phyloP scores from a whole-genome alignment of 2,888 invertebrate species.

The Aphidius colemani region DNA sequence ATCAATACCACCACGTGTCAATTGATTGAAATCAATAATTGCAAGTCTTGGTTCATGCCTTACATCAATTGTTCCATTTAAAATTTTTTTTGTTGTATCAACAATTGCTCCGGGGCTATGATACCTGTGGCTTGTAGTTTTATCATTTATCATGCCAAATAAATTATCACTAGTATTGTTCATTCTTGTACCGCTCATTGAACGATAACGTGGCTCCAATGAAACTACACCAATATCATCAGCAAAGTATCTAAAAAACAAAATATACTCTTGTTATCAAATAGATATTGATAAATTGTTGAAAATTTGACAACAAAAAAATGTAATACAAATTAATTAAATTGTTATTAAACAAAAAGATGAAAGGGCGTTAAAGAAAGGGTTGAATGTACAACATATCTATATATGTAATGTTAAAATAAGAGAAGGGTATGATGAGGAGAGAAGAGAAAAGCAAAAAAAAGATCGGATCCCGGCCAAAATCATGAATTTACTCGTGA shows the following conservation, averaged over 20 bases:
- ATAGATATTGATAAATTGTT: neutral
- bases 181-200: slow-evolving; percentile 54
- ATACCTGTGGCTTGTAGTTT: slow-evolving; percentile 53
- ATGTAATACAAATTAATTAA: neutral
- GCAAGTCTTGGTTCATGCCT: slow-evolving; percentile 66
- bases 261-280: too few species aligned
- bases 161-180: slow-evolving; percentile 40
- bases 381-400: neutral
- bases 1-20: slow-evolving; percentile 68
- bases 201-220: slow-evolving; percentile 48
- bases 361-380: neutral
- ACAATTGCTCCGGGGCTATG: slow-evolving; percentile 46
- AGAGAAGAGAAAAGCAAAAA: neutral
- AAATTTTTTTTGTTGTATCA: neutral
- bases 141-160: slow-evolving; percentile 39
- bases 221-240: slow-evolving; percentile 42
- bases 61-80: neutral
- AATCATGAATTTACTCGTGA: slow-evolving; percentile 48
- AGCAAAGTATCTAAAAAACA: slow-evolving; percentile 47
- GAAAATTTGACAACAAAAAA: too few species aligned
- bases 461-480: neutral
- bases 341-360: neutral
- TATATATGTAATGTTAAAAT: neutral
- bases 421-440: neutral
- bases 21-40: slow-evolving; percentile 75